Base-by-base conservation (phyloP, 2,888 invertebrate species). In the Salpingus planirostris region DNA sequence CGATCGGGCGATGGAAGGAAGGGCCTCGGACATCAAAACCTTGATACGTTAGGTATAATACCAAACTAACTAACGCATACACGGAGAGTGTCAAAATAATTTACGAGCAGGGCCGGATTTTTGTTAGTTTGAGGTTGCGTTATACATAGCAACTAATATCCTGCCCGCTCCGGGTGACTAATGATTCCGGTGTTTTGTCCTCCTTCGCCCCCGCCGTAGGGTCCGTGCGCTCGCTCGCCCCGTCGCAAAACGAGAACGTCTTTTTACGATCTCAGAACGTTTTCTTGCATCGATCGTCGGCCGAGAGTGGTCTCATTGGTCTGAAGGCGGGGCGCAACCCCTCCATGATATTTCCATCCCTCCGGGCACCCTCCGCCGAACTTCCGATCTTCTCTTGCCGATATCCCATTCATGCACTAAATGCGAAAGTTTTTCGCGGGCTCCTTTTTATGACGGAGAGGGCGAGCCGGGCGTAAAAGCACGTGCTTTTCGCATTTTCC, bases 221-320 rank as follows among this genome's bases (percentile, higher is more conserved):
- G 44, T 44, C 41, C 38, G 40, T 13, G 15, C 37, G 36, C 46
- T 56, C 59, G 61, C 18, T 8, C 18, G 5, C 18, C 18, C 18
- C 18, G 5, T 8, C 18, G 18, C 18, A 8, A 46, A 59, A 62
- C 57, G 57, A 57, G 55, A 64, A 62, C 63, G 63, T 65, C 65
- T 65, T 65, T 65, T 64, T 65, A 61, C 59, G 49, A 59, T 60
- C 65, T 64, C 58, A 65, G 65, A 64, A 58, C 48, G 57, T 62
- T 65, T 65, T 65, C 65, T 65, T 65, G 60, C 57, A 64, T 64
- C 57, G 65, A 65, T 64, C 62, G 50, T 24, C 35, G 31, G 43
- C 21, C 18, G 6, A 42, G 45, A 47, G 42, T 36, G 38, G 44
- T 54, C 44, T 49, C 52, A 65, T 65, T 65, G 65, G 65, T 50